These are phyloP conservation scores for Monopis laevigella DNA, from an alignment of 2,888 invertebrate genomes.

Conservation along the genomic window DNA sequence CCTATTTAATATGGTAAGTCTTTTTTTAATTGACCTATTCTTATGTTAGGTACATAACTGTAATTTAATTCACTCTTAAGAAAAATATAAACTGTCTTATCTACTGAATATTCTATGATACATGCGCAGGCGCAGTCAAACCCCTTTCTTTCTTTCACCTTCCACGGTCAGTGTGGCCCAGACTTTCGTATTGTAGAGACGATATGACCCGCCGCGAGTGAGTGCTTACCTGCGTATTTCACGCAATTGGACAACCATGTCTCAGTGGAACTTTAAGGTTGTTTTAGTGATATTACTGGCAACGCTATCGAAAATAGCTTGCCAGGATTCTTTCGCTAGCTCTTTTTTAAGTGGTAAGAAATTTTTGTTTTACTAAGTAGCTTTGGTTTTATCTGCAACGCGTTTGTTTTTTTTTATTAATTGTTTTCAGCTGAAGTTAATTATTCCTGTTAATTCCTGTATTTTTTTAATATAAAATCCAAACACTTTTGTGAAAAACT, in stretches of 20 bases:
- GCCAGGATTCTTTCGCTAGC: constrained; percentile 79
- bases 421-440: no score
- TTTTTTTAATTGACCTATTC: no score
- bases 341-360: constrained; percentile 82
- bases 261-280: no score
- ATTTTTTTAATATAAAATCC: no score
- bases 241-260: background rate
- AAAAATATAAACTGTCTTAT: no score
- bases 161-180: background rate
- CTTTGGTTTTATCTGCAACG: background rate
- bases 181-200: background rate
- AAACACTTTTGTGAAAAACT: no score
- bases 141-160: constrained; percentile 41
- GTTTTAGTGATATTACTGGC: background rate
- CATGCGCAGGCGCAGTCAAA: constrained; percentile 14
- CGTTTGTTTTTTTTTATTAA: no score
- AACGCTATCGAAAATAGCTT: constrained; percentile 19
- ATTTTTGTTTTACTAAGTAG: constrained; percentile 7
- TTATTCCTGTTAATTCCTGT: no score
- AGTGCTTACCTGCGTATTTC: constrained; percentile 15
- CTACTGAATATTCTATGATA: background rate
- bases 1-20: no score
- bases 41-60: no score
- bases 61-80: no score
- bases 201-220: constrained; percentile 21